Conservation (phyloP, 2,888 invertebrate species). For the Serripes groenlandicus region DNA sequence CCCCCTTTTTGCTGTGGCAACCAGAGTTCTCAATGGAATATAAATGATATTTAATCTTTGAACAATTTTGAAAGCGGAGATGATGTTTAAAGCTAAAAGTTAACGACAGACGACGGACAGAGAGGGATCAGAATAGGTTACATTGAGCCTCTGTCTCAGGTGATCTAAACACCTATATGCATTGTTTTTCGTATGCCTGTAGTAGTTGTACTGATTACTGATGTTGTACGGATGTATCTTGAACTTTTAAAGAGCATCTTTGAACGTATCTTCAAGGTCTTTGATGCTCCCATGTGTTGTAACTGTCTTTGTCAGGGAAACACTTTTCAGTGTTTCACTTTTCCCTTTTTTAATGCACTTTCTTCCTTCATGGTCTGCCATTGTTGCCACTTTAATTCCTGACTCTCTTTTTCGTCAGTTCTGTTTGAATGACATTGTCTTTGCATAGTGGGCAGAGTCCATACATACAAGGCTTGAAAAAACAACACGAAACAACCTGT, state of each 20-base stretch:
- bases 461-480: conserved; percentile 56
- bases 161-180: conserved; percentile 53
- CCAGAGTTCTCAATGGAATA: too few species aligned
- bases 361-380: conserved; percentile 33
- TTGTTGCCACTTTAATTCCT: conserved; percentile 31
- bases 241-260: conserved; percentile 10
- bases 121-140: too few species aligned
- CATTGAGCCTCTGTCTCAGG: too few species aligned
- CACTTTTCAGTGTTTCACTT: conserved; percentile 9
- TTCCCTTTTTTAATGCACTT: conserved; percentile 10
- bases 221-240: conserved; percentile 31
- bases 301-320: background rate
- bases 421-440: conserved; percentile 4
- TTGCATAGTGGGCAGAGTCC: conserved; percentile 37
- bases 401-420: conserved; percentile 9
- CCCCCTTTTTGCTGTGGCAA: too few species aligned
- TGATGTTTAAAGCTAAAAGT: too few species aligned
- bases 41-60: too few species aligned
- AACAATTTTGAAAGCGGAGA: too few species aligned
- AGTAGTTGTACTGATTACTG: conserved; percentile 14
- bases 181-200: conserved; percentile 14
- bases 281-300: background rate
- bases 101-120: too few species aligned
- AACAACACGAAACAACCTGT: too few species aligned
- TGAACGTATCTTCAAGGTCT: conserved; percentile 28